These are phyloP conservation scores for Pterocles orientalis DNA, from an alignment of 2,113 vertebrate genomes.

Conservation along the genomic window DNA sequence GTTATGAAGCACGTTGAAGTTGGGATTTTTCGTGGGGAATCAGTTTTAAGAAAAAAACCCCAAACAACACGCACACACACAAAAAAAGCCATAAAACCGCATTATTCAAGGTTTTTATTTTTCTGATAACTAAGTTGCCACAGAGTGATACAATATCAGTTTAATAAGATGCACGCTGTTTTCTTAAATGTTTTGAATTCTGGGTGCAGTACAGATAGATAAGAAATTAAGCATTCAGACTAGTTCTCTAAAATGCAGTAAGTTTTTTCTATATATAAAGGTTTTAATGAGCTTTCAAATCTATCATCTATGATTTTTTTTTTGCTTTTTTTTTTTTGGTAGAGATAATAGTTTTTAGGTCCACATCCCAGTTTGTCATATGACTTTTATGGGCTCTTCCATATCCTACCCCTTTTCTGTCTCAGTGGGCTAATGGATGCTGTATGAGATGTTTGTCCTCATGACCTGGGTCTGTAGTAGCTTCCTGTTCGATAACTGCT, in stretches of 20 bases:
- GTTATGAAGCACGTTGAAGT: not conserved
- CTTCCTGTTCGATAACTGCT: not conserved
- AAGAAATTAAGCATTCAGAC: not conserved
- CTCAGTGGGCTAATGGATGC: not conserved
- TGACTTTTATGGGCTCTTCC: not conserved
- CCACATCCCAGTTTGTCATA: not conserved
- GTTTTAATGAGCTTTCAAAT: not conserved
- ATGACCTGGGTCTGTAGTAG: not conserved
- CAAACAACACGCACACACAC: no score
- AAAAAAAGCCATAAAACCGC: not conserved
- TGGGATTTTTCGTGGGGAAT: not conserved
- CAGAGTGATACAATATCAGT: not conserved
- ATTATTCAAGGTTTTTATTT: not conserved
- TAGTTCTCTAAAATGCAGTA: not conserved
- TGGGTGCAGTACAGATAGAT: not conserved
- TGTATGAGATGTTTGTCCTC: not conserved
- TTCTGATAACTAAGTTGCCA: not conserved
- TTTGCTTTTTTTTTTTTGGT: not conserved
- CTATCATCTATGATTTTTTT: not conserved
- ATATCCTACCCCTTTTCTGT: not conserved
- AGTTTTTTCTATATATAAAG: not conserved
- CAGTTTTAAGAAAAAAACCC: not conserved
- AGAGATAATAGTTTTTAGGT: not conserved
- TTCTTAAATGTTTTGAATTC: not conserved
- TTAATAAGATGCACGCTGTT: rapidly evolving